Conservation (phyloP, 1,140 invertebrate genomes). For the Penaeus chinensis region DNA sequence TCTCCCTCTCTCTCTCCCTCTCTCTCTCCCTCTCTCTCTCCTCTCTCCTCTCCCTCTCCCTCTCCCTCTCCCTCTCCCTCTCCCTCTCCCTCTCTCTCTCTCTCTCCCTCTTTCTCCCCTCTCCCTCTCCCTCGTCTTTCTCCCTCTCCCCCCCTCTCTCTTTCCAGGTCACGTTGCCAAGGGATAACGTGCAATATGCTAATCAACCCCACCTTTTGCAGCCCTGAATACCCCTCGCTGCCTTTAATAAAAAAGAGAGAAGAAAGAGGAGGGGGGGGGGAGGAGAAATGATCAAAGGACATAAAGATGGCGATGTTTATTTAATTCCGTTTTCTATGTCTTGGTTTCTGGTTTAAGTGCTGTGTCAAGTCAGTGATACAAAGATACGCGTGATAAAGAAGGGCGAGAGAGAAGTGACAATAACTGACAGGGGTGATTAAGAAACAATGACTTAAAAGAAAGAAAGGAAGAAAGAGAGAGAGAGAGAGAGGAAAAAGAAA, state of each 20-base stretch:
- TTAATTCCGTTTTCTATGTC: too few relatives aligned
- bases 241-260: slow-evolving; percentile 1
- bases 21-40: neutral
- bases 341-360: too few relatives aligned
- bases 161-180: too few relatives aligned
- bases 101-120: neutral
- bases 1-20: too few relatives aligned
- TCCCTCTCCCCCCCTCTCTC: neutral
- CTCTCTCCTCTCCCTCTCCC: neutral
- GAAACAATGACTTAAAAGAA: neutral
- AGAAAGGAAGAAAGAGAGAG: neutral
- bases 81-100: neutral
- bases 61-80: neutral
- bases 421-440: too few relatives aligned
- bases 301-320: neutral
- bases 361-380: too few relatives aligned
- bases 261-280: slow-evolving; percentile 8
- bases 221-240: neutral
- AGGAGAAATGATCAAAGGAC: neutral
- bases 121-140: neutral
- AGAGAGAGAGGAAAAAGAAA: too few relatives aligned
- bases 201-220: too few relatives aligned
- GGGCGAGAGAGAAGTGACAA: too few relatives aligned
- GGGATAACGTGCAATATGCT: too few relatives aligned
- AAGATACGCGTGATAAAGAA: too few relatives aligned